Conservation (phyloP, 2,113 vertebrate genomes). For the Charina bottae region DNA sequence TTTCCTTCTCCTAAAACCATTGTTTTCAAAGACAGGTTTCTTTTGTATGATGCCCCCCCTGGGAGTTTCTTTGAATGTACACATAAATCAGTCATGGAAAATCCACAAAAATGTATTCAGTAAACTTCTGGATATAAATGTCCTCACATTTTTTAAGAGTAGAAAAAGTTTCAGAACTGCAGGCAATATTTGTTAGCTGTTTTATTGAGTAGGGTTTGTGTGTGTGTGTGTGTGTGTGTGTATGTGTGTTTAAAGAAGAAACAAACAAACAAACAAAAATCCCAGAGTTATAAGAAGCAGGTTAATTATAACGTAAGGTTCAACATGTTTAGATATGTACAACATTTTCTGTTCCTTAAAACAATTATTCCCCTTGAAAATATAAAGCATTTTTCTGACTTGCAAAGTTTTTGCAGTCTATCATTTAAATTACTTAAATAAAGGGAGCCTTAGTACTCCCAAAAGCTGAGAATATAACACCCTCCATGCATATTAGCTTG, state of each 20-base stretch:
- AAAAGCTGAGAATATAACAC: conserved; percentile 83
- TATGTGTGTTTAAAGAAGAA: conserved; percentile 22
- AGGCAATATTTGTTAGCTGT: conserved; percentile 63
- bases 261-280: conserved; percentile 5
- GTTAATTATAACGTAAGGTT: conserved; percentile 78
- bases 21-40: conserved; percentile 45
- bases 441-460: conserved; percentile 84
- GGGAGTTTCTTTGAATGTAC: conserved; percentile 55
- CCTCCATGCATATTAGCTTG: conserved; percentile 83
- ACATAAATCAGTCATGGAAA: conserved; percentile 55
- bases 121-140: conserved; percentile 72
- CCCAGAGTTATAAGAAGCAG: conserved; percentile 70
- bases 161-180: conserved; percentile 60
- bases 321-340: conserved; percentile 80
- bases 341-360: conserved; percentile 80
- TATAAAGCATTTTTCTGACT: conserved; percentile 83
- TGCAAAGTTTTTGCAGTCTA: conserved; percentile 84
- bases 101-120: conserved; percentile 49
- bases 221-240: too few relatives aligned
- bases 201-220: conserved; percentile 58
- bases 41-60: conserved; percentile 44
- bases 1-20: conserved; percentile 57
- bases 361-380: conserved; percentile 82
- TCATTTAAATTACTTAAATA: conserved; percentile 87
- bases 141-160: conserved; percentile 50